Evolutionary conservation across 2,797 vertebrate genomes (phyloP).

Genomic region (Oophaga sylvatica): DNA sequence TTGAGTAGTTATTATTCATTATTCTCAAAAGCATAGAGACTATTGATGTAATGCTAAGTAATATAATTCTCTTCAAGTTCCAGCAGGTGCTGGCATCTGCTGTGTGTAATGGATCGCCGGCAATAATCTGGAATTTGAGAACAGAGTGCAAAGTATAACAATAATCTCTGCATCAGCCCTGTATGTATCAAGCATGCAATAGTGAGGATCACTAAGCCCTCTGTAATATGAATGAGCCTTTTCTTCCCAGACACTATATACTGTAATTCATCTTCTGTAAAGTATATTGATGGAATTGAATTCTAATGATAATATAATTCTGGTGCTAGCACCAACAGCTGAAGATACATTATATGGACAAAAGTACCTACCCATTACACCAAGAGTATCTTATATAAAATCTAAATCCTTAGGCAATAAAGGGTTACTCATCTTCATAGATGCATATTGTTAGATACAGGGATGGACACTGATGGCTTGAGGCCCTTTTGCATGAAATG

Average conservation of each 20-base stretch:
- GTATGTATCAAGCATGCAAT: conserved; percentile 1
- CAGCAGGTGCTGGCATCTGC: conserved; percentile 35
- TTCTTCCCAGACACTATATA: conserved; percentile 1
- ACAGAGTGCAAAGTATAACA: conserved; percentile 5
- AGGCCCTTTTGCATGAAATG: too few relatives aligned
- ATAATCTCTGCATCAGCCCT: conserved; percentile 15
- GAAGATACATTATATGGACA: not conserved
- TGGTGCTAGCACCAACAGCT: not conserved
- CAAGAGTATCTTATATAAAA: too few relatives aligned
- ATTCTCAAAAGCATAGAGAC: not conserved
- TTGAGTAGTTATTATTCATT: not conserved
- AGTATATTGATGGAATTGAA: conserved; percentile 15
- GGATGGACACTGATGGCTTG: too few relatives aligned
- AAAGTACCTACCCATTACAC: too few relatives aligned
- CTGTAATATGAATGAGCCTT: conserved; percentile 6
- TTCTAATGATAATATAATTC: conserved; percentile 6
- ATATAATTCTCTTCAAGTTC: conserved; percentile 13
- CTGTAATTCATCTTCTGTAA: conserved; percentile 6
- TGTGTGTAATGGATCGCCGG: conserved; percentile 9
- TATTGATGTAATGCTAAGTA: not conserved
- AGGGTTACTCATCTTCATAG: too few relatives aligned
- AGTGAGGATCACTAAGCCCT: not conserved
- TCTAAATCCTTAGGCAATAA: too few relatives aligned
- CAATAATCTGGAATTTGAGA: not conserved
- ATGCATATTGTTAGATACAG: too few relatives aligned